phyloP scores from a whole-genome alignment of 1,140 invertebrate genomes.

The Ridgeia piscesae region DNA sequence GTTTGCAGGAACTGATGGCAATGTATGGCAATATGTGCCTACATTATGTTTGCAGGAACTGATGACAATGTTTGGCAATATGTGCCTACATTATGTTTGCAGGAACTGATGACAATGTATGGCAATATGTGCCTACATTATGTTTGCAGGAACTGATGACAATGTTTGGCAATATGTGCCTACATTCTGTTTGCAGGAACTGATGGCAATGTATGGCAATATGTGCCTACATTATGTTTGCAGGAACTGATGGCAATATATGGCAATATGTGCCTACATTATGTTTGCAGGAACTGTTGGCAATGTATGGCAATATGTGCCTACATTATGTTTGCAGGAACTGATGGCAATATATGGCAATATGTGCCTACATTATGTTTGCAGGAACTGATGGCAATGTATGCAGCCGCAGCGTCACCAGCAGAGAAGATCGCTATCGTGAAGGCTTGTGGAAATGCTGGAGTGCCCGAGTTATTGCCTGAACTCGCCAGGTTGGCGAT shows the following conservation, averaged over 20 bases:
- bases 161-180: not conserved
- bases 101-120: constrained; percentile 19
- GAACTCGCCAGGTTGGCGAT: constrained; percentile 36
- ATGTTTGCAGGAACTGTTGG: not conserved
- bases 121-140: not conserved
- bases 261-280: not conserved
- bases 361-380: not conserved
- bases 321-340: not conserved
- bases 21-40: not conserved
- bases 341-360: constrained; percentile 10
- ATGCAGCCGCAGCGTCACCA: constrained; percentile 15
- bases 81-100: not conserved
- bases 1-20: constrained; percentile 8
- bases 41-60: not conserved
- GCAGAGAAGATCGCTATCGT: constrained; percentile 35
- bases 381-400: constrained; percentile 17
- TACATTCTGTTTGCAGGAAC: not conserved
- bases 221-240: not conserved
- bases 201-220: constrained; percentile 19
- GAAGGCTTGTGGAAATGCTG: constrained; percentile 44
- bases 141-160: constrained; percentile 8
- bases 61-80: constrained; percentile 15
- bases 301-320: constrained; percentile 11
- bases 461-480: constrained; percentile 38
- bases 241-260: constrained; percentile 20